phyloP scores from a whole-genome alignment of 2,888 invertebrate genomes.

The Barypeithes pellucidus region DNA sequence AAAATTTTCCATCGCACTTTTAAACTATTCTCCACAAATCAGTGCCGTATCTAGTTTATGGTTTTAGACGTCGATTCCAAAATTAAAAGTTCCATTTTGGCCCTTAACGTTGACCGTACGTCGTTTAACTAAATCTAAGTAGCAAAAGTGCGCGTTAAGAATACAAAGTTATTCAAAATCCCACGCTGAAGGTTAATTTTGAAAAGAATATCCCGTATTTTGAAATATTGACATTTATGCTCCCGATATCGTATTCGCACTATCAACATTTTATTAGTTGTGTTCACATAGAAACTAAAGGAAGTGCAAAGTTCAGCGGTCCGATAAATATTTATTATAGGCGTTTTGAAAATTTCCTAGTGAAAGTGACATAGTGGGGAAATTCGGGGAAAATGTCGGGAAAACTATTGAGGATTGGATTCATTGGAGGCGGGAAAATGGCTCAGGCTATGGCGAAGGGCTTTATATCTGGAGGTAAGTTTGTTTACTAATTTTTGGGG shows the following conservation, averaged over 20 bases:
- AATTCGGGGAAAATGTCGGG: conserved; percentile 61
- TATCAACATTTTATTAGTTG: conserved; percentile 48
- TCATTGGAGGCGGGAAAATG: conserved; percentile 93
- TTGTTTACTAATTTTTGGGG: too few species aligned
- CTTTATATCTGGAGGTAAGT: conserved; percentile 87
- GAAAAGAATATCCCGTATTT: neutral
- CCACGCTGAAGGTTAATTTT: too few species aligned
- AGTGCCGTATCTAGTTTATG: too few species aligned
- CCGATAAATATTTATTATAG: conserved; percentile 19
- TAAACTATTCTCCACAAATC: neutral
- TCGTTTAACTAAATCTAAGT: too few species aligned
- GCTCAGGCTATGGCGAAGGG: conserved; percentile 94
- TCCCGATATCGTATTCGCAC: conserved; percentile 31
- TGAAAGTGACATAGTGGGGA: conserved; percentile 2
- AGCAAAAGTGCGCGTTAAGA: too few species aligned
- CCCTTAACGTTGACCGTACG: too few species aligned
- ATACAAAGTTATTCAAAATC: neutral
- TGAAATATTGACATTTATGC: neutral
- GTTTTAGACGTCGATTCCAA: too few species aligned
- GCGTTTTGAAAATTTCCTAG: conserved; percentile 39
- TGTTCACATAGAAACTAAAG: conserved; percentile 42
- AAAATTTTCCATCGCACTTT: conserved; percentile 2
- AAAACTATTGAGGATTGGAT: conserved; percentile 84
- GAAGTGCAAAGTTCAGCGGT: conserved; percentile 23
- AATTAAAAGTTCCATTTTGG: too few species aligned